These are phyloP conservation scores for Circaetus gallicus DNA, from an alignment of 2,113 vertebrate species.

Conservation along the genomic window DNA sequence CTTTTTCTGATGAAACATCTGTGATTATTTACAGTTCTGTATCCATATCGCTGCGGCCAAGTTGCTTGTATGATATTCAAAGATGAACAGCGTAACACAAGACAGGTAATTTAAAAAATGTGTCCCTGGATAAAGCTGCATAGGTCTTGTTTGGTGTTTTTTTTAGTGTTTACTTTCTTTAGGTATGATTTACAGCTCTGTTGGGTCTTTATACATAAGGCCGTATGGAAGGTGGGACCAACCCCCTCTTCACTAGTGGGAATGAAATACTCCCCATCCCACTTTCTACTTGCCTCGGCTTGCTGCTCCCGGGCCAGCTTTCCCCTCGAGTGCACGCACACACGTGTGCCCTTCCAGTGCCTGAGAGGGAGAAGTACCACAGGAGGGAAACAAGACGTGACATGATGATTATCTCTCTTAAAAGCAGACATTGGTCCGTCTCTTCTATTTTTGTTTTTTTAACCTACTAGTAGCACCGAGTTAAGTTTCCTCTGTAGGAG, in stretches of 20 bases:
- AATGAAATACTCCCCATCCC: background rate
- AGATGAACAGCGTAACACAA: background rate
- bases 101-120: background rate
- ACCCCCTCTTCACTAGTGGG: background rate
- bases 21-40: background rate
- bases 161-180: background rate
- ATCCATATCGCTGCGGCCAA: accelerated
- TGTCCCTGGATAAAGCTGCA: background rate
- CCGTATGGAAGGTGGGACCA: background rate
- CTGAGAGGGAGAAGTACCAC: background rate
- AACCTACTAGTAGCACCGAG: background rate
- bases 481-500: background rate
- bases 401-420: background rate
- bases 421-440: background rate
- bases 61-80: background rate
- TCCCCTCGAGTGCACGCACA: background rate
- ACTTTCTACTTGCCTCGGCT: background rate
- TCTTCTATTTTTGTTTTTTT: background rate
- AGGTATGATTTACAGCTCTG: background rate
- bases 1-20: background rate
- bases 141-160: background rate
- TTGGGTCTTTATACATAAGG: background rate
- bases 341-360: background rate
- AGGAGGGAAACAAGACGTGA: background rate
- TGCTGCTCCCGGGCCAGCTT: background rate